Evolutionary conservation across 2,113 vertebrate genomes (phyloP), one percentile per base, ranked within the genome.

Genomic region (Benitochromis conjunctus): DNA sequence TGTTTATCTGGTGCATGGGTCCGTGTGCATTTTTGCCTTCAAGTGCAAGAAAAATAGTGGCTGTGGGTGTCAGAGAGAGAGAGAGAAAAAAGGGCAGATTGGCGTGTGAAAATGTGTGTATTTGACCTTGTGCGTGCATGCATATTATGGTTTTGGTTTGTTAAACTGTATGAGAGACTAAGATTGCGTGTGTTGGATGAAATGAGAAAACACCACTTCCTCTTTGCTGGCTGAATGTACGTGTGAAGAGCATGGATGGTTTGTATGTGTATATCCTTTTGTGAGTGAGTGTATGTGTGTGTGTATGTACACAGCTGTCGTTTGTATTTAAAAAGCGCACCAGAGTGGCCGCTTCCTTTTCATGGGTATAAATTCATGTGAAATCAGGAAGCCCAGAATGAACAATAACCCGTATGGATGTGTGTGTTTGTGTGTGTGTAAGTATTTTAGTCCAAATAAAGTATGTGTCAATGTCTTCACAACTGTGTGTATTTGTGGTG

Each of bases 201-300:
- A 92, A 93, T 89, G 84, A 93, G 85, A 92, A 92, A 93, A 92
- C 90, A 92, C 90, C 89, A 94, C 92, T 95, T 95, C 94, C 94
- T 93, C 84, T 89, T 90, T 74, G 90, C 79, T 62, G 83, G 79
- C 54, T 87, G 89, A 89, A 66, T 83, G 89, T 94, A 85, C 87
- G 92, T 94, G 94, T 92, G 91, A 91, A 82, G 74, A 81, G 84
- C 77, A 56, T 71, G 77, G 77, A 76, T 69, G 90, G 83, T 92
- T 82, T 92, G 69, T 71, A 91, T 80, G 84, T 82, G 53, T 84
- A 26, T 82, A 77, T 91, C 80, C 69, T 81, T 88, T 83, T 82
- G 41, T 89, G 64, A 76, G 66, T 56, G 55, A 71, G 82, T 34
- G 55, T 66, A 21, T 66, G 34, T 64, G 60, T 64, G 60, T 81